phyloP scores from a whole-genome alignment of 2,113 vertebrate genomes.

The Anhinga rufa region DNA sequence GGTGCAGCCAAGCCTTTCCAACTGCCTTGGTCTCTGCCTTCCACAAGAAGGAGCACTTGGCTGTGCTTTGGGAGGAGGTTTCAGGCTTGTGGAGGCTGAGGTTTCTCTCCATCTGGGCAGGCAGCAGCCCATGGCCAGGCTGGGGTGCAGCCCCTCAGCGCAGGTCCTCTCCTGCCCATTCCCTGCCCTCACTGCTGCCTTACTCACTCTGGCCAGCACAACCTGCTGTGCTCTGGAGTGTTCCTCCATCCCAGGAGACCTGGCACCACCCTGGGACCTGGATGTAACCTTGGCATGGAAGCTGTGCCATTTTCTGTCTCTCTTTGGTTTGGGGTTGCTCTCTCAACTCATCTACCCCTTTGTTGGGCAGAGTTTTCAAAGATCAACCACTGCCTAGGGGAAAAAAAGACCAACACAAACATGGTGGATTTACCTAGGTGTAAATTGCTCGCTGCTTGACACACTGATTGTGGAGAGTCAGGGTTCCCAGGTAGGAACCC shows the following conservation, averaged over 20 bases:
- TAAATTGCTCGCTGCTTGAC: not conserved
- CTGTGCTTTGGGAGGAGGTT: not conserved
- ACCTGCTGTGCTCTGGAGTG: not conserved
- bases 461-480: too few relatives aligned
- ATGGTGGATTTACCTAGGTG: not conserved
- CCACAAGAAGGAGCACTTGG: not conserved
- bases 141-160: not conserved
- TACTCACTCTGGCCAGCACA: not conserved
- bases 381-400: not conserved
- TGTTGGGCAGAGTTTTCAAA: not conserved
- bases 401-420: not conserved
- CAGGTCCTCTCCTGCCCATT: not conserved
- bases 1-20: not conserved
- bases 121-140: not conserved
- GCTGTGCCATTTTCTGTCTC: not conserved
- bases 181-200: not conserved
- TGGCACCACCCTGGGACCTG: not conserved
- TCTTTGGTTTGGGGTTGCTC: not conserved
- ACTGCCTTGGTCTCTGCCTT: not conserved
- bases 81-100: rapidly evolving
- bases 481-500: not conserved
- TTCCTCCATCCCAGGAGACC: not conserved
- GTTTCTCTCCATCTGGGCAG: not conserved
- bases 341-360: not conserved
- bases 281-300: not conserved